A percentile compares a stretch with the other conserved stretches of the same genome.
Conservation (phyloP, 1,140 invertebrate species). For the Hypsibius dujardini region DNA sequence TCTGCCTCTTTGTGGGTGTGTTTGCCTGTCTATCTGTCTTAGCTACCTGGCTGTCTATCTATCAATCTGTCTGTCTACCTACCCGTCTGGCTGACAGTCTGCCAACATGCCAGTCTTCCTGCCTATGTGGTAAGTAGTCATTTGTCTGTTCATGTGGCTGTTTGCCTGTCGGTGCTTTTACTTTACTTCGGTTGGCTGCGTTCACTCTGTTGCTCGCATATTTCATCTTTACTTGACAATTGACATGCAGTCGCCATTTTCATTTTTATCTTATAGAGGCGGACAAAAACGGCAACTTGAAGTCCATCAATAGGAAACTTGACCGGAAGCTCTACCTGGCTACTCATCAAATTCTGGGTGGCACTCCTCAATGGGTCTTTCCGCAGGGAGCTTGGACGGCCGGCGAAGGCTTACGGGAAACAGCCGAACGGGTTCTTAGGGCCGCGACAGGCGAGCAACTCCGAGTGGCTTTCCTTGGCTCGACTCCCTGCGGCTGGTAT, state of each 20-base stretch:
- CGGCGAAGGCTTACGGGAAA: constrained; percentile 62
- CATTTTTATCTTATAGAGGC: constrained; percentile 38
- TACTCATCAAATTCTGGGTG: constrained; percentile 50
- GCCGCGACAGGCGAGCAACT: constrained; percentile 48
- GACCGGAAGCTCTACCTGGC: constrained; percentile 57
- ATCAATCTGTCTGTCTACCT: too few species aligned
- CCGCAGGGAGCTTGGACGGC: constrained; percentile 52
- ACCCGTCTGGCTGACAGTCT: too few species aligned
- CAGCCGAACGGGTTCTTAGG: constrained; percentile 54
- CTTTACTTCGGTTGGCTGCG: background rate
- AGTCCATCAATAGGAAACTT: constrained; percentile 50
- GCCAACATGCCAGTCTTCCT: too few species aligned
- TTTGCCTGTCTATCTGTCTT: too few species aligned
- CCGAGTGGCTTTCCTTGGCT: constrained; percentile 45
- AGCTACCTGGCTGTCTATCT: too few species aligned
- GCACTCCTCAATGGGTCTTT: constrained; percentile 45
- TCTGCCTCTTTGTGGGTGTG: too few species aligned
- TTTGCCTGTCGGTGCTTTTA: background rate
- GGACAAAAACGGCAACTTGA: constrained; percentile 49
- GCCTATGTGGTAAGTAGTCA: background rate
- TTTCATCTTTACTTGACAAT: background rate
- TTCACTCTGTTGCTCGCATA: background rate
- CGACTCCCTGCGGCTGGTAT: constrained; percentile 70
- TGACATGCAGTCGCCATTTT: constrained; percentile 13
- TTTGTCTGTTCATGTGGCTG: background rate